Evolutionary conservation across 37 sponge, comb jelly and placozoan genomes (phyloP).

Genomic region (Beroe ovata): DNA sequence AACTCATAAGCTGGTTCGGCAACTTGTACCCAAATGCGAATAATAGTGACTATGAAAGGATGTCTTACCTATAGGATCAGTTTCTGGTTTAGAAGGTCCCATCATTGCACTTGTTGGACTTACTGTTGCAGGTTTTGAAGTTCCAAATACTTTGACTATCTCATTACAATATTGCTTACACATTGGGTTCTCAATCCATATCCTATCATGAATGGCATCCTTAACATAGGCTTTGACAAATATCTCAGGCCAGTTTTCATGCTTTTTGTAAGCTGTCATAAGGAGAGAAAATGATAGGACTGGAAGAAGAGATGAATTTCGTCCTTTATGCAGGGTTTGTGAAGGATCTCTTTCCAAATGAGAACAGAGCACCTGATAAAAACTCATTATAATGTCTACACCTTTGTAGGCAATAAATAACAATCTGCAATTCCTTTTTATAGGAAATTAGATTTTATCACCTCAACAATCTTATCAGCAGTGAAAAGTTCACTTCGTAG

Average conservation of each 20-base stretch:
- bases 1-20: no score
- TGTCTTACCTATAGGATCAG: conserved; percentile 20
- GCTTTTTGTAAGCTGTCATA: conserved; percentile 59
- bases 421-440: no score
- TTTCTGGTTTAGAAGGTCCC: neutral
- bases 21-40: no score
- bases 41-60: no score
- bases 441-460: no score
- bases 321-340: conserved; percentile 20
- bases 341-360: conserved; percentile 50
- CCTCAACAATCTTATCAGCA: conserved; percentile 55
- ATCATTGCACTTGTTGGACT: conserved; percentile 27
- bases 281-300: conserved; percentile 50
- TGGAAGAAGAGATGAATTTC: conserved; percentile 44
- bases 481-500: conserved; percentile 30
- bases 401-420: no score
- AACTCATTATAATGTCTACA: no score
- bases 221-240: conserved; percentile 32
- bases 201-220: conserved; percentile 46
- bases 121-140: conserved; percentile 4
- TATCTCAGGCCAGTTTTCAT: conserved; percentile 60
- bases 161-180: conserved; percentile 47
- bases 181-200: conserved; percentile 63
- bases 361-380: conserved; percentile 11
- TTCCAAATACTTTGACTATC: conserved; percentile 52